Conservation (phyloP, 2,113 vertebrate genomes). For the Indicator maculatus region DNA sequence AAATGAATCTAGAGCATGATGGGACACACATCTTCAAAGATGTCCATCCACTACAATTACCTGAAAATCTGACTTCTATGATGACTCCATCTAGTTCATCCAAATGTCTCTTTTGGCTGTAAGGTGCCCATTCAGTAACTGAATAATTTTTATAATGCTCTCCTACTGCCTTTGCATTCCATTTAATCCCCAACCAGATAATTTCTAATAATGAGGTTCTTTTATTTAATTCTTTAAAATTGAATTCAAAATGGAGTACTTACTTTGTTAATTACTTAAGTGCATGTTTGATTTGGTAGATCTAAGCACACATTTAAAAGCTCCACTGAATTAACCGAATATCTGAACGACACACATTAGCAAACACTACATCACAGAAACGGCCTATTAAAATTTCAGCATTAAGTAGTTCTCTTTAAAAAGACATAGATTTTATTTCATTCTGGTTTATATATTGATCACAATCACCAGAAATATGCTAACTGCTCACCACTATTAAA, state of each 20-base stretch:
- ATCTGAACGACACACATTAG: constrained; percentile 22
- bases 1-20: not conserved
- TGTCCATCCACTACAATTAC: not conserved
- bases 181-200: not conserved
- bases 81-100: not conserved
- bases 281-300: constrained; percentile 23
- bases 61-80: not conserved
- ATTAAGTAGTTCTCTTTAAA: constrained; percentile 51
- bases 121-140: not conserved
- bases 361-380: constrained; percentile 37
- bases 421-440: constrained; percentile 57
- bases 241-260: not conserved
- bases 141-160: not conserved
- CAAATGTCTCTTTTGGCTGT: not conserved
- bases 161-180: not conserved
- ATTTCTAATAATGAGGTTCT: not conserved
- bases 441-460: constrained; percentile 30
- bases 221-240: not conserved
- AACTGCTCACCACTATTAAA: not conserved
- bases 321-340: not conserved
- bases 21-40: not conserved
- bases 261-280: constrained; percentile 32
- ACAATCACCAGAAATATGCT: not conserved
- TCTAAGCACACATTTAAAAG: not conserved
- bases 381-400: constrained; percentile 46